Conservation (phyloP, 1,140 invertebrate genomes). For the Drosophila pachea region DNA sequence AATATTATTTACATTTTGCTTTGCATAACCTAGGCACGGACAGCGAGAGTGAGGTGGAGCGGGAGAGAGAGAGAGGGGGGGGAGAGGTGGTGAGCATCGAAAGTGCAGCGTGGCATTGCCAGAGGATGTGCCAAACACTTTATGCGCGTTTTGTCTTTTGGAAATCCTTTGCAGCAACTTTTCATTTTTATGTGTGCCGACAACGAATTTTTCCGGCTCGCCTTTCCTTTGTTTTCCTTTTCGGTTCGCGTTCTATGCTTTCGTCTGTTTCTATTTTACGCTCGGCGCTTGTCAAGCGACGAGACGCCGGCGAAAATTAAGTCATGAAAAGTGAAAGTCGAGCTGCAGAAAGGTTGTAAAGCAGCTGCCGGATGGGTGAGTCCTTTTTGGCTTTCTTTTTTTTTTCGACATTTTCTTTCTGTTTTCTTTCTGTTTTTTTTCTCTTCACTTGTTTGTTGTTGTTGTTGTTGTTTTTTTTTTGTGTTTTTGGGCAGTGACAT, state of each 20-base stretch:
- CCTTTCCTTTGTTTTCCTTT: slow-evolving; percentile 9
- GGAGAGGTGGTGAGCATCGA: neutral
- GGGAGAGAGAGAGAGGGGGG: neutral
- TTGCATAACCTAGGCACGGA: slow-evolving; percentile 7
- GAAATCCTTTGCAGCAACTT: slow-evolving; percentile 48
- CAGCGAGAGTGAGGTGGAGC: neutral
- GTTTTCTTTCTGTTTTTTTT: slow-evolving; percentile 19
- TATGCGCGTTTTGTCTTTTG: slow-evolving; percentile 47
- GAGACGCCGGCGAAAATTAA: slow-evolving; percentile 47
- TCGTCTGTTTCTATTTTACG: slow-evolving; percentile 45
- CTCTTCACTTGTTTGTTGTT: slow-evolving; percentile 23
- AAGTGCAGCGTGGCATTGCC: slow-evolving; percentile 9
- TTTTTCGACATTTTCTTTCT: neutral
- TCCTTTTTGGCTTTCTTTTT: neutral
- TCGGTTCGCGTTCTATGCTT: slow-evolving; percentile 20
- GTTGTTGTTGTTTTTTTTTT: neutral
- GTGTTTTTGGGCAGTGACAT: slow-evolving; percentile 33
- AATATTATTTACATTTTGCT: slow-evolving; percentile 50
- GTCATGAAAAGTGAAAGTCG: slow-evolving; percentile 54
- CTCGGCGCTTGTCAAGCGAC: slow-evolving; percentile 33
- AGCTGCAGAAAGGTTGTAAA: slow-evolving; percentile 25
- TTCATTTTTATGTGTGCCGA: slow-evolving; percentile 48
- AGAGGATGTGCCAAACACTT: slow-evolving; percentile 31
- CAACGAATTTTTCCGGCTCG: slow-evolving; percentile 23
- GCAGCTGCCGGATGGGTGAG: neutral